Percentiles rank a stretch among this genome's conserved stretches.
Evolutionary conservation across 1,140 invertebrate species (phyloP).

Genomic region (Drosophila bocqueti): DNA sequence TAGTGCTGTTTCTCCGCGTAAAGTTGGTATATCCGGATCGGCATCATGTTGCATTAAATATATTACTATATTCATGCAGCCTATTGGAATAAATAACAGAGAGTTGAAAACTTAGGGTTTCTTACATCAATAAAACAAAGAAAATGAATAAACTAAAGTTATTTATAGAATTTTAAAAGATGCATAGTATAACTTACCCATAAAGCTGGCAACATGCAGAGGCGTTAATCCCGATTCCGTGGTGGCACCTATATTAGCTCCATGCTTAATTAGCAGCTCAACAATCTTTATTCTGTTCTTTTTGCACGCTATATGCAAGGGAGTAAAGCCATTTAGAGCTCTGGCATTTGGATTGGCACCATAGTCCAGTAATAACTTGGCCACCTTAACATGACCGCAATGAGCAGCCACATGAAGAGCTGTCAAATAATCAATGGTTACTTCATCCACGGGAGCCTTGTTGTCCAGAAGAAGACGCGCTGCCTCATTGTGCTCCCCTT

Average conservation of each 20-base stretch:
- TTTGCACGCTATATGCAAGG: slow-evolving; percentile 99
- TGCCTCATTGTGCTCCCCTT: slow-evolving; percentile 98
- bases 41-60: slow-evolving; percentile 98
- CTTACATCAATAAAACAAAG: background rate
- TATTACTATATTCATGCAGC: slow-evolving; percentile 99
- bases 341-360: slow-evolving; percentile 99
- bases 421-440: slow-evolving; percentile 98
- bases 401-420: slow-evolving; percentile 98
- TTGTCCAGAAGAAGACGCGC: slow-evolving; percentile 96
- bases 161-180: background rate
- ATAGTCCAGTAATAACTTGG: slow-evolving; percentile 96
- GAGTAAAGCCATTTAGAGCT: slow-evolving; percentile 99
- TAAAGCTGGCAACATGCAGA: slow-evolving; percentile 98
- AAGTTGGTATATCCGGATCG: slow-evolving; percentile 96
- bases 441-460: slow-evolving; percentile 98
- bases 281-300: slow-evolving; percentile 99
- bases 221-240: slow-evolving; percentile 95
- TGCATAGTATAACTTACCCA: slow-evolving; percentile 87
- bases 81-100: slow-evolving; percentile 23
- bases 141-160: background rate
- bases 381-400: slow-evolving; percentile 96
- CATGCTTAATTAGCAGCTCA: slow-evolving; percentile 96
- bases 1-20: slow-evolving; percentile 98
- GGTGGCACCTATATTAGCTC: slow-evolving; percentile 91
- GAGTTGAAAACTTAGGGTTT: background rate